Base-by-base conservation (phyloP, 2,113 vertebrate species). In the Megaleporinus macrocephalus region DNA sequence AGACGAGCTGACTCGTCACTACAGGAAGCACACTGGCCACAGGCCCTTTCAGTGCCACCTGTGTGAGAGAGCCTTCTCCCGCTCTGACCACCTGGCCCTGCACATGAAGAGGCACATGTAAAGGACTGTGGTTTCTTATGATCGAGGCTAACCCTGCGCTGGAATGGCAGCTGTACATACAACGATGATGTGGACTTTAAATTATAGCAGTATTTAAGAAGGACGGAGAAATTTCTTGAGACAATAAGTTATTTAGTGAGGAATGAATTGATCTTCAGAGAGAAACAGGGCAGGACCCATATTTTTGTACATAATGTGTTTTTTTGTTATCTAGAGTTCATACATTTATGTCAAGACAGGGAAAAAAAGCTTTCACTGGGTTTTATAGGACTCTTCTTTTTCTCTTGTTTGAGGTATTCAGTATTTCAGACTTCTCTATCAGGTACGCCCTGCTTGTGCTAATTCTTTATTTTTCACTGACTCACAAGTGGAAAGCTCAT, bases 81-180 rank as follows among this genome's bases (percentile, higher is more conserved):
- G 96, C 20, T 97, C 96, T 0, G 96, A 97, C 84, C 96, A 97
- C 87, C 90, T 98, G 1, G 96, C 96, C n/a, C 95, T 98, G 69
- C 96, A 98, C 91, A 98, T 98, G 96, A 98, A 98, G 93, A 93
- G 96, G 87, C 96, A 98, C 89, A 94, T 97, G 95, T 98, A 92
- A 55, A 55, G 53, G 53, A 55, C 53, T 55, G 53, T 55, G 6
- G 16, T 55, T 55, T 55, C 53, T 55, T 55, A 5, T 55, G 7
- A 20, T 20, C 6, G 20, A 82, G 77, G 80, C 71, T 83, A 72
- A 72, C 61, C 75, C 70, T 77, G 66, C 79, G 85, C 88, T 91
- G 59, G 75, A 78, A 85, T 76, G 80, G 77, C 84, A 83, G 74
- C 72, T 87, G 86, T 88, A 86, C 86, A 89, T 87, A 89, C 79